Evolutionary conservation across 2,888 invertebrate species (phyloP), one percentile per base, ranked within the genome.

Genomic region (Leucophenga montana): DNA sequence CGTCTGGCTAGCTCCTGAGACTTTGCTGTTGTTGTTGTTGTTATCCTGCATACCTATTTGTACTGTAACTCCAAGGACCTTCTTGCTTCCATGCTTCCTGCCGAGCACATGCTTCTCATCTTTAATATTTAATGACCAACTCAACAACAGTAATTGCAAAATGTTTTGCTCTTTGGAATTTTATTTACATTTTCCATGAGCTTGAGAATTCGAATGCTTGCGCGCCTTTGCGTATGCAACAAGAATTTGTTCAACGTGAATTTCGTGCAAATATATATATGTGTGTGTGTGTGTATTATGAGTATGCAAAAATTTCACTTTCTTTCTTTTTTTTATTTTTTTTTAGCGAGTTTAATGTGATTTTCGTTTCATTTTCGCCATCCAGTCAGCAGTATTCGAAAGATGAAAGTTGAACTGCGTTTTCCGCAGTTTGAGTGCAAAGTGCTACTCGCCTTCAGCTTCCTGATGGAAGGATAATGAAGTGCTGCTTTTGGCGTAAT

Each of bases 71-170:
- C 57, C 59, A 33, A 33, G 22, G 14, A 54, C 8, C 57, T 0
- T 18, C 16, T 62, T 53, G 1, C 53, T 20, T 33, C n/a, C 59
- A 8, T 62, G 1, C 22, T 18, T 62, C 33, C 68, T 53, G 1
- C 53, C 27, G 8, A 44, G 27, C 48, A 44, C 31, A 1, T n/a
- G 54, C 31, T 70, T 57, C 71, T 69, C 70, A 69, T 71, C 76
- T 76, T 84, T 79, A 84, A 85, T 84, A 85, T 84, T 85, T 84
- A 84, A 84, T 85, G 84, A 85, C 85, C 83, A 84, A 73, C 75
- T 77, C 77, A 75, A 75, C 76, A 72, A 77, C 48, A 22, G 82
- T 79, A 79, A 79, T 79, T 79, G 82, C 82, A 68, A 79, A 79
- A 82, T 82, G 79, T 75, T 79, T 79, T 72, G 77, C 78, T 33